Conservation (phyloP, 2,113 vertebrate genomes). For the Balaenoptera acutorostrata region DNA sequence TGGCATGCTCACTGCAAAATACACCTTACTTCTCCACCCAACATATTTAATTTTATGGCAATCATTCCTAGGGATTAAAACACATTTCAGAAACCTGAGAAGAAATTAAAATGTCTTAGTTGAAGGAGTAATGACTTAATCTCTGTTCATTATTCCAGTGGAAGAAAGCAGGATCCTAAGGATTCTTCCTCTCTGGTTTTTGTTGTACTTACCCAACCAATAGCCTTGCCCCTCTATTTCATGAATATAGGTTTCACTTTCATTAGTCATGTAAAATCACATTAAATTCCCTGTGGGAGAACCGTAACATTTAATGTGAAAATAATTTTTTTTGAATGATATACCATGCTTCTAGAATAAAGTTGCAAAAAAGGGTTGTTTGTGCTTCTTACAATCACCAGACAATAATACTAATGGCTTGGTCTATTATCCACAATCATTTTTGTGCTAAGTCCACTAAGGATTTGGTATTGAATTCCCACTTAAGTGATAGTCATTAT, state of each 20-base stretch:
- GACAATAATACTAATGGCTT: slow-evolving; percentile 61
- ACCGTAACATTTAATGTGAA: slow-evolving; percentile 20
- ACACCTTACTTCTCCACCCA: not conserved
- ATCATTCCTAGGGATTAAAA: not conserved
- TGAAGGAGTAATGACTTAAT: not conserved
- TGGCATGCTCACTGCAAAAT: not conserved
- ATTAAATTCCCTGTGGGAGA: not conserved
- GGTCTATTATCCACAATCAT: slow-evolving; percentile 45
- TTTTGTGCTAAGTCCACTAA: not conserved
- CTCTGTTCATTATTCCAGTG: not conserved
- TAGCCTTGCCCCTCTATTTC: not conserved
- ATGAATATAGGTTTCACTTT: not conserved
- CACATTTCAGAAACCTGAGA: not conserved
- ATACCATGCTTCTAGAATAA: slow-evolving; percentile 34
- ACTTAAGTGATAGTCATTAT: slow-evolving; percentile 60
- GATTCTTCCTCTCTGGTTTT: not conserved
- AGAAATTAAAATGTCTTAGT: slow-evolving; percentile 14
- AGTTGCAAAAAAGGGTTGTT: slow-evolving; percentile 50
- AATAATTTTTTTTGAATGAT: slow-evolving; percentile 55
- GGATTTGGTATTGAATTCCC: slow-evolving; percentile 7
- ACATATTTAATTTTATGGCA: not conserved
- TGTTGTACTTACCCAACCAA: not conserved
- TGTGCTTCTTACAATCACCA: slow-evolving; percentile 46
- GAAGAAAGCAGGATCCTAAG: not conserved
- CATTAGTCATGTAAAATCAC: slow-evolving; percentile 5